These are phyloP conservation scores for Brachionus rotundiformis DNA, from an alignment of 1,140 invertebrate genomes.

Conservation along the genomic window DNA sequence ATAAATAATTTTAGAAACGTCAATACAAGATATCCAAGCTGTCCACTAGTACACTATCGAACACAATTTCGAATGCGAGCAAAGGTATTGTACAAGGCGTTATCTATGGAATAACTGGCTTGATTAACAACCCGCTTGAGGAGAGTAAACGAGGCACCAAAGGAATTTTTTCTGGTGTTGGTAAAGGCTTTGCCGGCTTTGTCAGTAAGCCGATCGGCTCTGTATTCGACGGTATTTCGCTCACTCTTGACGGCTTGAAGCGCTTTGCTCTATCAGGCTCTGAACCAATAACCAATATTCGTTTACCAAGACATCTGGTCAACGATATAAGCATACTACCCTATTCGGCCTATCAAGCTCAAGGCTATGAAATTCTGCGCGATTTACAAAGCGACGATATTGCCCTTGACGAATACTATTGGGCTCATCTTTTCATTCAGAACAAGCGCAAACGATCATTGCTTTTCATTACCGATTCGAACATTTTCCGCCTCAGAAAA, in stretches of 20 bases:
- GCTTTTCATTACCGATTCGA: constrained; percentile 21
- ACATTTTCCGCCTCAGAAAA: constrained; percentile 8
- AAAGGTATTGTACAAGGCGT: constrained; percentile 24
- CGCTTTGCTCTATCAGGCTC: constrained; percentile 36
- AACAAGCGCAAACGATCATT: neutral
- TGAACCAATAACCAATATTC: constrained; percentile 24
- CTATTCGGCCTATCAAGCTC: constrained; percentile 49
- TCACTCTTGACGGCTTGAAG: constrained; percentile 28
- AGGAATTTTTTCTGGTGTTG: neutral
- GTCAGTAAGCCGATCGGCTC: constrained; percentile 5
- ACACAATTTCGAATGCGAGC: neutral
- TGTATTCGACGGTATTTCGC: neutral
- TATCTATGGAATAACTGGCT: neutral
- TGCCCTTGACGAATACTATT: constrained; percentile 38
- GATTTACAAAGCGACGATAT: constrained; percentile 47
- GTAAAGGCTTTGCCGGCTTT: constrained; percentile 43
- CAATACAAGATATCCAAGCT: constrained; percentile 45
- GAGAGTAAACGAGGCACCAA: constrained; percentile 6
- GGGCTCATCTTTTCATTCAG: constrained; percentile 31
- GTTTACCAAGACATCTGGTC: constrained; percentile 32
- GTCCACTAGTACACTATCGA: neutral
- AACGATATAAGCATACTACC: constrained; percentile 32
- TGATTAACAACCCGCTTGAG: constrained; percentile 1
- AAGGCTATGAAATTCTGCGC: constrained; percentile 46
- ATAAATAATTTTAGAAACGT: constrained; percentile 43